Base-by-base conservation (phyloP, 2,888 invertebrate species). In the Drosophila merina region DNA sequence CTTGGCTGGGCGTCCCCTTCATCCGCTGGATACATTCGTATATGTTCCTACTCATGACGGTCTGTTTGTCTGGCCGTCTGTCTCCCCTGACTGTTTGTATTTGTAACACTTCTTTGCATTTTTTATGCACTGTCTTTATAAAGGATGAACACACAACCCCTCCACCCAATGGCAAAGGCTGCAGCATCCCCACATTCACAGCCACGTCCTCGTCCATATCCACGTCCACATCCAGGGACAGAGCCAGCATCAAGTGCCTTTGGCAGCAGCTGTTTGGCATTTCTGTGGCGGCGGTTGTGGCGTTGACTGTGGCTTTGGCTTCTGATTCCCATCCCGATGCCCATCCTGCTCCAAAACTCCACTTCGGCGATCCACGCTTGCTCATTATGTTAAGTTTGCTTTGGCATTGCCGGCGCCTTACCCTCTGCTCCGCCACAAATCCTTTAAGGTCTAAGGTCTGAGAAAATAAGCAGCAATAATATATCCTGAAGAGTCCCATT, bases 21-120 rank as follows among this genome's bases (percentile, higher is more conserved):
- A 44, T 55, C 40, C 31, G 20, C 42, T 42, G 25, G 25, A 25
- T 42, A 42, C 20, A 25, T 44, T 20, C 42, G 25, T 10, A 25
- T 44, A 44, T 25, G 10, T 25, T 25, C 25, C 44, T 44, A 36
- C 36, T 10, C 25, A 44, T 44, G 44, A 25, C 25, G 9, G 55
- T 36, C 47, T 25, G 33, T 36, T 40, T 66, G 67, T 45, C 54
- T 52, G 60, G 36, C 26, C 62, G 71, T 42, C 55, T 52, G 54
- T 47, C 52, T 57, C 55, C 57, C 63, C 55, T 59, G 56, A 69
- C 56, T 75, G 86, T 74, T 82, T 87, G 86, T 82, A 79, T 87
- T 85, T 82, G 79, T 68, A 77, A 85, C 83, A 84, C 88, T 87
- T 84, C 82, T 84, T 77, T 86, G 77, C 75, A 74, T 82, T 71